These are phyloP conservation scores for Prietella phreatophila DNA, from an alignment of 2,113 vertebrate species.

Conservation along the genomic window DNA sequence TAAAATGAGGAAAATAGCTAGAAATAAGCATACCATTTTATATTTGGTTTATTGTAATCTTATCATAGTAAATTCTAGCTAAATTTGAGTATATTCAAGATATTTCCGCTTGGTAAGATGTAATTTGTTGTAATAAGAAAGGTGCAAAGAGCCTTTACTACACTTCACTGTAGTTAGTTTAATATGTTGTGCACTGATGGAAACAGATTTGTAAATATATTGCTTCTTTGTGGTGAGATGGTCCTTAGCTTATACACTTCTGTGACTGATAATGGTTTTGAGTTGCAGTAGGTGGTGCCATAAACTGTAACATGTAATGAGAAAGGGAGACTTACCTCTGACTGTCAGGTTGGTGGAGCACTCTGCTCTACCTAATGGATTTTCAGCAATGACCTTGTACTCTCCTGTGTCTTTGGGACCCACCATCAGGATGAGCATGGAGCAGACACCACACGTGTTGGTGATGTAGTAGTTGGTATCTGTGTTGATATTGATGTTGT, in stretches of 20 bases:
- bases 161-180: background rate
- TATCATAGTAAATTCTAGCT: background rate
- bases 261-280: background rate
- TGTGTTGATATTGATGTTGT: constrained; percentile 76
- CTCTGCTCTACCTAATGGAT: constrained; percentile 72
- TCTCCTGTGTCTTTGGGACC: constrained; percentile 76
- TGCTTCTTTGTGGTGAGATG: background rate
- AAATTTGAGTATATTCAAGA: background rate
- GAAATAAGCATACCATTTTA: background rate
- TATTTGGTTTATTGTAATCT: background rate
- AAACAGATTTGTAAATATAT: background rate
- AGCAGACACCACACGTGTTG: constrained; percentile 88
- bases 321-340: constrained; percentile 69
- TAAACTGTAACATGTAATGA: background rate
- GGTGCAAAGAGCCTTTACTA: background rate
- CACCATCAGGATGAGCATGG: constrained; percentile 79
- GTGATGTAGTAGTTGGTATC: constrained; percentile 77
- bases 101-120: background rate
- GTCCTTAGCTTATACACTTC: background rate
- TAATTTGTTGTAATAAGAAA: background rate
- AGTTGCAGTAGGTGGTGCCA: background rate
- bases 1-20: background rate
- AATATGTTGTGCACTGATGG: background rate
- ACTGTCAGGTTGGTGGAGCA: constrained; percentile 79
- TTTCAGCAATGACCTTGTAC: constrained; percentile 82